Base-by-base conservation (phyloP, 2,888 invertebrate genomes). In the Alitta virens region DNA sequence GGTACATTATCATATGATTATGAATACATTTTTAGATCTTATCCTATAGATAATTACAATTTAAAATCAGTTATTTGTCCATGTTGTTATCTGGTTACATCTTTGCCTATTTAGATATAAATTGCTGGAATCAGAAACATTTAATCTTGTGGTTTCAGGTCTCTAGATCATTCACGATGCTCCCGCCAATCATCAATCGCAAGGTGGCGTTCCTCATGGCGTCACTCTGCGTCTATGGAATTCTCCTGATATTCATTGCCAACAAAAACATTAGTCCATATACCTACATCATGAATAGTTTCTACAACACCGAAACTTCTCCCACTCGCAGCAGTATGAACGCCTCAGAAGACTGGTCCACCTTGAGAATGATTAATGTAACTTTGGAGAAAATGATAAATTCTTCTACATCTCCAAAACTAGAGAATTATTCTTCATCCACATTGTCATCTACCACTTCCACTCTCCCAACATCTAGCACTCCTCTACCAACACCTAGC, bases 261-360 rank as follows among this genome's bases (percentile, higher is more conserved):
- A 40, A n/a, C 38, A 50, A 40, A 27, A 52, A 33, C 40, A 59
- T 59, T 38, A 59, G 49, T 40, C 59, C 59, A n/a, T 27, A 49
- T 25, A 46, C 49, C n/a, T 26, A 49, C 18, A 46, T 57, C 27
- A 26, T 49, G 21, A 49, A 25, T 49, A n/a, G 43, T 49, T 49
- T 46, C 21, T 49, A 43, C 50, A 18, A 49, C 1, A 27, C 43
- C 26, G 12, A 27, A 18, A 25, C 33, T 16, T 12, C 49, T 2
- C 7, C 27, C n/a, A 21, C 27, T 7, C 5, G 18, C 18, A 18
- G 25, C 49, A 14, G n/a, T 21, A 2, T 9, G 26, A 42, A 23
- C n/a, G 25, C 9, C 23, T 24, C 2, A 26, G 43, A 2, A 21
- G 25, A 24, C 3, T n/a, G 46, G 25, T n/a, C 14, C 21, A 42